Percentiles rank a stretch among this genome's conserved stretches.
Conservation (phyloP, 2,888 invertebrate species). For the Alcis repandata region DNA sequence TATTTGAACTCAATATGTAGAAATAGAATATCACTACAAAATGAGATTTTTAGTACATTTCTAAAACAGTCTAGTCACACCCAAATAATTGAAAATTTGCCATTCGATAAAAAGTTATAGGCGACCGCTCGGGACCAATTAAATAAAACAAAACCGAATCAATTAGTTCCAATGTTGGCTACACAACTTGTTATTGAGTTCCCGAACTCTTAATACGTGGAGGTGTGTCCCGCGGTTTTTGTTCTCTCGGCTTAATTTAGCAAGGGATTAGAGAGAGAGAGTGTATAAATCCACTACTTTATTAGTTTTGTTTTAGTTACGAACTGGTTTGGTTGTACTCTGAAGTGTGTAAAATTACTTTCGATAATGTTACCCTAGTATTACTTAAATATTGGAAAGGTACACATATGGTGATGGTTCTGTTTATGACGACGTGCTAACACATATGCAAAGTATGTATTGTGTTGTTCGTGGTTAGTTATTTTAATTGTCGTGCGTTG, state of each 20-base stretch:
- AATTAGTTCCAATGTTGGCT: constrained; percentile 77
- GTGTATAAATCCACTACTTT: constrained; percentile 44
- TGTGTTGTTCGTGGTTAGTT: too few species aligned
- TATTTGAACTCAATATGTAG: too few species aligned
- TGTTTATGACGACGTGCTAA: too few species aligned
- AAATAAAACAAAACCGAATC: constrained; percentile 77
- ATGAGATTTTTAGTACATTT: not conserved
- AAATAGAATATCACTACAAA: not conserved
- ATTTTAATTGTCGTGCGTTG: too few species aligned
- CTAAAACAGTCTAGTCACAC: constrained; percentile 33
- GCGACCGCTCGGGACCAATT: constrained; percentile 68
- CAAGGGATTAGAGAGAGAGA: constrained; percentile 41
- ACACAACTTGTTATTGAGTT: constrained; percentile 76
- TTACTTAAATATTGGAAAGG: not conserved
- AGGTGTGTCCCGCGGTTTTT: constrained; percentile 45
- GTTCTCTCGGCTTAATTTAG: constrained; percentile 44
- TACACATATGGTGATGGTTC: too few species aligned
- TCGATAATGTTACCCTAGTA: not conserved
- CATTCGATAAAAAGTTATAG: constrained; percentile 70
- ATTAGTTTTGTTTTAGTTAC: constrained; percentile 47
- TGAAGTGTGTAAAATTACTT: constrained; percentile 15
- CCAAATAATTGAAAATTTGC: constrained; percentile 62
- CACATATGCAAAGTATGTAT: too few species aligned
- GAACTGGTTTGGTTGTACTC: constrained; percentile 19
- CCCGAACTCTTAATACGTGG: constrained; percentile 65